phyloP scores from a whole-genome alignment of 2,888 invertebrate species.

The Balanococcus diminutus region DNA sequence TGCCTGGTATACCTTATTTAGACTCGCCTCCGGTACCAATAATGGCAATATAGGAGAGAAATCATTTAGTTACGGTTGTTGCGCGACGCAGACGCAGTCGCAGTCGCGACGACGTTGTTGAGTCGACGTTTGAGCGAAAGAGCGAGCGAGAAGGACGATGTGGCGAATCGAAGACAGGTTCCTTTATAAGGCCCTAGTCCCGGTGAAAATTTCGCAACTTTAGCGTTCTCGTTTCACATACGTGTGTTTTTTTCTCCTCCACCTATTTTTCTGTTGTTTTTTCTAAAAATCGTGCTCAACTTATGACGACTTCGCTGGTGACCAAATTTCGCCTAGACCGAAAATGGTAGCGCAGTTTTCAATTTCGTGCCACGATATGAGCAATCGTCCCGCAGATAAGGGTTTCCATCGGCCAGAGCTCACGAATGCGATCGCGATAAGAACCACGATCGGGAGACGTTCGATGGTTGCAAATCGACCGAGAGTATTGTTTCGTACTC shows the following conservation, averaged over 20 bases:
- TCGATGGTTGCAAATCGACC: neutral
- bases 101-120: neutral
- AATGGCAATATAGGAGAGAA: constrained; percentile 44
- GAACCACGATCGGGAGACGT: neutral
- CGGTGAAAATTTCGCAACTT: constrained; percentile 33
- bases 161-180: constrained; percentile 25
- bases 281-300: neutral
- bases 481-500: neutral
- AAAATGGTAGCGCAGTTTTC: neutral
- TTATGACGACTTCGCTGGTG: neutral
- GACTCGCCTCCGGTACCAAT: constrained; percentile 49
- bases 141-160: neutral
- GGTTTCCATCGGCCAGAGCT: neutral
- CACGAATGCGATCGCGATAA: neutral
- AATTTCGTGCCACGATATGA: neutral
- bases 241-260: constrained; percentile 49
- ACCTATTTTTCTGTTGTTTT: constrained; percentile 60
- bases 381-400: neutral
- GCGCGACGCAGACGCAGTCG: neutral
- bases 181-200: constrained; percentile 45
- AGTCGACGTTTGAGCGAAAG: constrained; percentile 19
- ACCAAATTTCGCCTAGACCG: neutral
- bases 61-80: constrained; percentile 44
- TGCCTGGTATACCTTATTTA: constrained; percentile 43
- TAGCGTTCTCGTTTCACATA: constrained; percentile 3